Evolutionary conservation across 2,113 vertebrate species (phyloP), one percentile per base, ranked within the genome.

Genomic region (Speoplatyrhinus poulsoni): DNA sequence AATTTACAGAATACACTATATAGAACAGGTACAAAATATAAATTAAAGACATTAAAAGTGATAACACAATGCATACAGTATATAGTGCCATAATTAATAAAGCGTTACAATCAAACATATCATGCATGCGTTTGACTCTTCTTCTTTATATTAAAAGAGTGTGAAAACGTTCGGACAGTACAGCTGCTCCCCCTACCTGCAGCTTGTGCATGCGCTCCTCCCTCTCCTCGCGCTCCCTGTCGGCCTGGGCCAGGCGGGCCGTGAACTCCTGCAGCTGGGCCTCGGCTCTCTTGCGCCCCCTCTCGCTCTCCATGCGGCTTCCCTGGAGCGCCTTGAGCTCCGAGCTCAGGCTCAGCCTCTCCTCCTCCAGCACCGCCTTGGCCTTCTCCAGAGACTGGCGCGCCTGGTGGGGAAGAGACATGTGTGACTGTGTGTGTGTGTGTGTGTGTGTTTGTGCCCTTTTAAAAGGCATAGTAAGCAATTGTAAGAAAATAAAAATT

Each of bases 371-470:
- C 1, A 87, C n/a, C 0, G 72, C 36, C 61, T 95, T 95, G 6
- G 92, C 84, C 77, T 96, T 96, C 80, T 97, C 95, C 82, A 96
- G 90, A 0, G 88, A 91, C 46, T 91, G 88, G 66, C 94, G 95
- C 12, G 94, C 84, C 93, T 94, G 77, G 32, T 3, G 58, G 62
- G 19, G 65, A 26, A 62, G 65, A 13, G 9, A 36, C 1, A 60
- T 2, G 53, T 15, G 49, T 8, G 8, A 9, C 9, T 19, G 54
- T 56, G 48, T 49, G 53, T 12, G 46, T 62, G 46, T 36, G 13
- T 60, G 33, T 13, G 26, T 60, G 46, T 49, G 4, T 3, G 36
- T 1, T 19, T 59, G 32, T 13, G 19, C 9, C 12, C 15, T 59
- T 12, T 26, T 10, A 36, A 16, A 64, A 26, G 13, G 12, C 47